Evolutionary conservation across 2,888 invertebrate genomes (phyloP).

Genomic region (Cosmia pyralina): DNA sequence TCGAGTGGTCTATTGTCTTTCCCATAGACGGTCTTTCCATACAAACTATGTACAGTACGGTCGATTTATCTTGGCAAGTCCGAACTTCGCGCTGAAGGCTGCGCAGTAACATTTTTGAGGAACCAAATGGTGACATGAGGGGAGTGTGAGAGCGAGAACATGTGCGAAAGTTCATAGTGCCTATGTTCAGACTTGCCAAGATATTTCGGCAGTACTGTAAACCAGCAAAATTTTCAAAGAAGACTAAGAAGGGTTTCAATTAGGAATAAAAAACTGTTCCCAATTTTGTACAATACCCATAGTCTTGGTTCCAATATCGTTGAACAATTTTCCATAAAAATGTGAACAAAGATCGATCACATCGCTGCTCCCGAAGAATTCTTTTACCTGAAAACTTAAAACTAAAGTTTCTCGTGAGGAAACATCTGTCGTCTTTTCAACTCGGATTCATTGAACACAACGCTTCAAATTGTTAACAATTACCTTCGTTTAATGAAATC

Average conservation of each 20-base stretch:
- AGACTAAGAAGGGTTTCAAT: background rate
- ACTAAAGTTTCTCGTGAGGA: slow-evolving; percentile 65
- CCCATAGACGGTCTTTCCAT: too few relatives aligned
- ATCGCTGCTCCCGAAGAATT: slow-evolving; percentile 54
- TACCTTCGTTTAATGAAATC: slow-evolving; percentile 62
- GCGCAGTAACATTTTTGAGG: too few relatives aligned
- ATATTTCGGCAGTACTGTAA: too few relatives aligned
- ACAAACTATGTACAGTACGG: background rate
- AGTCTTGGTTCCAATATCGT: slow-evolving; percentile 9
- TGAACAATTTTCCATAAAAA: slow-evolving; percentile 40
- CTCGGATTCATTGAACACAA: slow-evolving; percentile 69
- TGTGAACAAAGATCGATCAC: slow-evolving; percentile 57
- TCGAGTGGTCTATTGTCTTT: background rate
- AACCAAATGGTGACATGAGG: too few relatives aligned
- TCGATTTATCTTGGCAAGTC: too few relatives aligned
- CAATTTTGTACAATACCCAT: background rate
- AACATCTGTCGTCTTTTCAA: slow-evolving; percentile 74
- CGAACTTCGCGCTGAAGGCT: too few relatives aligned
- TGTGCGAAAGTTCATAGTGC: too few relatives aligned
- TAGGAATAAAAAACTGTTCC: background rate
- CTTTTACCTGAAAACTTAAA: slow-evolving; percentile 67
- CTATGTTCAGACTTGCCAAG: too few relatives aligned
- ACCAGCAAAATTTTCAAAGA: background rate
- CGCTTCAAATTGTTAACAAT: slow-evolving; percentile 65
- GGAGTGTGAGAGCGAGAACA: too few relatives aligned